Evolutionary conservation across 1,140 invertebrate genomes (phyloP), one percentile per base, ranked within the genome.

Genomic region (Drosophila nigromelanica): DNA sequence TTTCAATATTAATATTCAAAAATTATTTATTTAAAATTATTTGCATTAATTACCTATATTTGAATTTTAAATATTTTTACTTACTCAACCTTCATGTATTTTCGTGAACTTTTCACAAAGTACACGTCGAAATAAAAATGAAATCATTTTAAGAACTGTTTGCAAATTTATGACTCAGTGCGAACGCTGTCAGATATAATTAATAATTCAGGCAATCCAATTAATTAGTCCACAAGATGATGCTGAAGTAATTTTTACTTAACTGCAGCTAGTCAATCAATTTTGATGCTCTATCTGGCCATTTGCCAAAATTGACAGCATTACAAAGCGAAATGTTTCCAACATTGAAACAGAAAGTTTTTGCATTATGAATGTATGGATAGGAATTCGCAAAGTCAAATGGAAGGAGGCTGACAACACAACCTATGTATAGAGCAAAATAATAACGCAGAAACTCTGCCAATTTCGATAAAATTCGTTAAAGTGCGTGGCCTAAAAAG

Each of bases 391-490:
- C n/a, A 6, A 24, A 39, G 30, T 30, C 10, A 14, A 15, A 4
- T 4, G 2, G 12, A 15, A 51, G 51, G 2, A 33, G 56, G 11
- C 27, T 27, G 27, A 58, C 21, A 59, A 10, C 10, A 12, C 35
- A 48, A 52, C 52, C 33, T 24, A 24, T 24, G 14, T 24, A 35
- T 7, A 54, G 21, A 43, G n/a, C 24, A 4, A 37, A 27, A 40
- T 67, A 21, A 24, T 48, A 47, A 55, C 45, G 59, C 42, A 51
- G 30, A 40, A 79, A 64, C 58, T 63, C 59, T 78, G 62, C 43
- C 63, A 55, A 69, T 78, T 78, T 78, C 78, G 73, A 78, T 76
- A 66, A 86, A 87, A 78, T 37, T 58, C 70, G 67, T 75, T 87
- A 78, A 60, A 54, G 56, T 72, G 59, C 15, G 45, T 48, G 42